Evolutionary conservation across 2,888 invertebrate species (phyloP), one percentile per base, ranked within the genome.

Genomic region (Aradus depressus): DNA sequence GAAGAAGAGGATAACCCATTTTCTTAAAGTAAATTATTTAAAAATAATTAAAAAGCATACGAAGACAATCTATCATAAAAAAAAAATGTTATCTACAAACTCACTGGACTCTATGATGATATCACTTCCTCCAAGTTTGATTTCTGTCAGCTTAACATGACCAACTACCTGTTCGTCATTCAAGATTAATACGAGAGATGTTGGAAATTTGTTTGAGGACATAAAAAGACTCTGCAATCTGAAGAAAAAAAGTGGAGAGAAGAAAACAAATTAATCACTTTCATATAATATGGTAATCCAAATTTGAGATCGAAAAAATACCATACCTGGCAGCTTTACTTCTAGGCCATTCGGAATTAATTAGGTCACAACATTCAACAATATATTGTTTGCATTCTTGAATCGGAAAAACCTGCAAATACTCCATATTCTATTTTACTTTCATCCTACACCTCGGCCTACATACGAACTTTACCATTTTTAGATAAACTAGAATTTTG

Each of bases 21-120:
- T 28, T 8, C 10, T 10, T 3, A 22, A 37, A 39, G 18, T 5
- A 49, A 39, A 35, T 12, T 19, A 38, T 5, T 19, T 39, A 16
- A 39, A 37, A 19, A 37, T 21, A 50, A 3, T 21, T 42, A 47
- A 43, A 35, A 44, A 8, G 14, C 14, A 43, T 22, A 31, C 21
- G 22, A 38, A 50, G 37, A 37, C 35, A n/a, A 28, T 38, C 5
- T 19, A 44, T 12, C n/a, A n/a, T 38, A n/a, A 28, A 42, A 31
- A 50, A 50, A 2, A n/a, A 31, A 16, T 10, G 4, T n/a, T 2
- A 26, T 28, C 18, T 12, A 45, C 14, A 22, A 42, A 42, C 57
- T 63, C 62, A 72, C 73, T 71, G 34, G 86, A 81, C 72, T 88
- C 86, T 50, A 89, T 72, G 64, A 85, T 84, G 67, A 86, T 85